Conservation (phyloP, 2,797 vertebrate species). For the Lophura swinhoii region DNA sequence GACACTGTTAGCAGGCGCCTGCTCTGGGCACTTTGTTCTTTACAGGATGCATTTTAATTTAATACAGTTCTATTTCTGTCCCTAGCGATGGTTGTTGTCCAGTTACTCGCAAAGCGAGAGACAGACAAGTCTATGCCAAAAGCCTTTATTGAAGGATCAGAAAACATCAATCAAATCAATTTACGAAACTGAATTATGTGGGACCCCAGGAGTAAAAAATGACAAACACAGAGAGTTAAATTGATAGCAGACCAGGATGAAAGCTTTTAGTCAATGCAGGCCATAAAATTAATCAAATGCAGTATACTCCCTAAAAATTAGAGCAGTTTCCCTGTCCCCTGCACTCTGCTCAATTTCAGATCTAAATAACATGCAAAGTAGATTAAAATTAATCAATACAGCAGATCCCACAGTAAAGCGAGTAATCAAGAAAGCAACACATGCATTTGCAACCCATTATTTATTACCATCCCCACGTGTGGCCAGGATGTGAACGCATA, state of each 20-base stretch:
- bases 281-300: constrained; percentile 49
- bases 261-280: constrained; percentile 54
- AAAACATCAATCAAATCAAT: constrained; percentile 19
- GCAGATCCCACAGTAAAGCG: constrained; percentile 48
- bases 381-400: constrained; percentile 43
- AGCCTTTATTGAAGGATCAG: constrained; percentile 34
- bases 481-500: constrained; percentile 1
- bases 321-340: constrained; percentile 2
- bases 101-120: constrained; percentile 43
- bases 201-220: constrained; percentile 41
- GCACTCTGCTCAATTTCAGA: constrained; percentile 22
- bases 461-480: constrained; percentile 35
- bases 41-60: constrained; percentile 40
- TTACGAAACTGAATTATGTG: constrained; percentile 40
- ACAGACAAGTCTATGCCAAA: constrained; percentile 35
- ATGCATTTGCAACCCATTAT: constrained; percentile 42
- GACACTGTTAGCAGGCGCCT: background rate
- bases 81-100: background rate
- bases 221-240: constrained; percentile 32
- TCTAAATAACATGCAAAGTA: constrained; percentile 43
- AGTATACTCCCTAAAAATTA: constrained; percentile 30
- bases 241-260: constrained; percentile 57
- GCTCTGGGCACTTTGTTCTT: constrained; percentile 32
- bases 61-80: constrained; percentile 10
- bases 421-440: constrained; percentile 42